These are phyloP conservation scores for Tyrannus savana DNA, from an alignment of 2,113 vertebrate species.

Conservation along the genomic window DNA sequence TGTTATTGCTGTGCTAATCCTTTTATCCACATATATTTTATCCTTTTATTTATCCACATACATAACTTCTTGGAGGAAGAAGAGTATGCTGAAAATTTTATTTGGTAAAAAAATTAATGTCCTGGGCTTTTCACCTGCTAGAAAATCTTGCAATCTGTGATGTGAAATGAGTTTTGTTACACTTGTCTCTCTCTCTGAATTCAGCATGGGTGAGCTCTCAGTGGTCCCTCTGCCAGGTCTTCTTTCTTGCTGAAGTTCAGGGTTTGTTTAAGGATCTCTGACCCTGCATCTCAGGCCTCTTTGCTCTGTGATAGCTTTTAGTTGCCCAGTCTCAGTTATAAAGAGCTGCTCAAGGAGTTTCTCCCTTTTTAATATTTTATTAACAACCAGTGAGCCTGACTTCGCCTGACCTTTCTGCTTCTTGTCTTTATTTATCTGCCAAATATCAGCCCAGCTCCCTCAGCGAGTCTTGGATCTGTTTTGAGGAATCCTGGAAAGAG, in stretches of 20 bases:
- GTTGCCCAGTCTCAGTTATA: neutral
- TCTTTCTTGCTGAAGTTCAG: neutral
- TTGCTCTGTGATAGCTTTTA: neutral
- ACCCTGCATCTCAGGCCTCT: neutral
- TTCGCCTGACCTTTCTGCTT: neutral
- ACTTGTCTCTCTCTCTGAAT: neutral
- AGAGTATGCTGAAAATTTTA: neutral
- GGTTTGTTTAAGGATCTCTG: neutral
- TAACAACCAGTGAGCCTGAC: neutral
- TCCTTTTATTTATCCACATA: neutral
- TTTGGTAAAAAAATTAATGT: neutral
- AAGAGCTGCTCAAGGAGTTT: neutral
- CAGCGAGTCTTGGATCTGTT: neutral
- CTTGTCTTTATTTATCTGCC: neutral
- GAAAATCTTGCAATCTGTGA: neutral
- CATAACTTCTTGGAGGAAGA: neutral
- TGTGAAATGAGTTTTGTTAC: neutral
- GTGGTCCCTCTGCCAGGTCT: neutral
- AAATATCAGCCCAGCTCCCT: neutral
- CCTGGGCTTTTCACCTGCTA: neutral
- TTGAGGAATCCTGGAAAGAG: neutral
- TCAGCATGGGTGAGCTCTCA: neutral
- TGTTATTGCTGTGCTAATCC: neutral
- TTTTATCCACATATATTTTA: no score
- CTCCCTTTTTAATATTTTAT: constrained; percentile 31